Evolutionary conservation across 2,797 vertebrate genomes (phyloP).

Genomic region (Tragopan temminckii): DNA sequence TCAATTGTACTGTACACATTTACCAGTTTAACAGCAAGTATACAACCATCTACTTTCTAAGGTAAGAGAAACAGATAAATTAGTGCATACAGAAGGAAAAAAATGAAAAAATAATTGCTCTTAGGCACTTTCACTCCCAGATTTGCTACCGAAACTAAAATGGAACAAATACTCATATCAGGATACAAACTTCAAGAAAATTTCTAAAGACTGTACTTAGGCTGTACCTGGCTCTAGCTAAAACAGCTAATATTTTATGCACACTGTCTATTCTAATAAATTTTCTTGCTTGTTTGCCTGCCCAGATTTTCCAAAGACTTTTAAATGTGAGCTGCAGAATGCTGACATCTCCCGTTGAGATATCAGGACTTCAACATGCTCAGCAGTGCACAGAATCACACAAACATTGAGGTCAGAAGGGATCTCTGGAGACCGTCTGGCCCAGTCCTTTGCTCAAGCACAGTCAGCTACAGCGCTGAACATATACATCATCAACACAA

Average conservation of each 20-base stretch:
- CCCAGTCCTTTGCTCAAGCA: background rate
- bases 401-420: background rate
- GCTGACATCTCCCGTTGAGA: slow-evolving; percentile 54
- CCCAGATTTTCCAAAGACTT: background rate
- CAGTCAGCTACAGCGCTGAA: background rate
- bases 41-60: background rate
- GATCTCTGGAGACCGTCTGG: background rate
- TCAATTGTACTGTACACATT: background rate
- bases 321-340: slow-evolving; percentile 40
- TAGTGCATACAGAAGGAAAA: background rate
- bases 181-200: background rate
- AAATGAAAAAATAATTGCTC: background rate
- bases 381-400: background rate
- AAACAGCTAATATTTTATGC: background rate
- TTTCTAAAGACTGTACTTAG: background rate
- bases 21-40: background rate
- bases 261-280: background rate
- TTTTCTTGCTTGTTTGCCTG: background rate
- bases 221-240: background rate
- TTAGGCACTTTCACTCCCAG: background rate
- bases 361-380: slow-evolving; percentile 1
- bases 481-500: fast-evolving
- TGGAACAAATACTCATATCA: background rate
- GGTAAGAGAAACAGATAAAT: background rate
- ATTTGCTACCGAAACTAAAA: background rate